Conservation (phyloP, 2,797 vertebrate species). For the Capromys pilorides region DNA sequence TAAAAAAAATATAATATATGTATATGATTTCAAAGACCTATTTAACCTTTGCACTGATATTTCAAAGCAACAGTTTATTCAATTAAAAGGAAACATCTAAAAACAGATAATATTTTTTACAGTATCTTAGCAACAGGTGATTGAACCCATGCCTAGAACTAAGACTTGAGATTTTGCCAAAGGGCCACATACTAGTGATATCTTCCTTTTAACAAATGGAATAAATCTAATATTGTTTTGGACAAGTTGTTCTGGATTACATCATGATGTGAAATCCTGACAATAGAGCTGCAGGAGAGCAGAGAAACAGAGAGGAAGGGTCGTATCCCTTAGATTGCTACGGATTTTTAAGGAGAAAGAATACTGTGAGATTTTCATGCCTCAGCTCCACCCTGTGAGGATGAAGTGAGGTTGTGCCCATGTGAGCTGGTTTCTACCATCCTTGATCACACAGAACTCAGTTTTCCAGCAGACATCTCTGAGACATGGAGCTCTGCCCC, state of each 20-base stretch:
- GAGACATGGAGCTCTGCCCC: background rate
- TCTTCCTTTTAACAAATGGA: conserved; percentile 88
- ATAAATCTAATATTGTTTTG: conserved; percentile 90
- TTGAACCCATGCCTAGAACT: conserved; percentile 88
- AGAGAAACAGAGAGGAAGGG: conserved; percentile 57
- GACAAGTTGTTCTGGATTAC: conserved; percentile 87
- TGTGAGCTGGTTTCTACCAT: accelerated
- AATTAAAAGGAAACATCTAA: conserved; percentile 87
- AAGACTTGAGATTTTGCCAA: conserved; percentile 85
- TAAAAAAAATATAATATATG: conserved; percentile 75
- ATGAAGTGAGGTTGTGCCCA: background rate
- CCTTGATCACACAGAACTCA: background rate
- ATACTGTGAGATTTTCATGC: background rate
- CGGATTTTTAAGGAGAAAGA: conserved; percentile 47
- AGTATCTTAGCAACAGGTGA: conserved; percentile 91
- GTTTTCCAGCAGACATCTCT: background rate
- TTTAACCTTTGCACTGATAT: conserved; percentile 83
- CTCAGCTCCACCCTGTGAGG: background rate
- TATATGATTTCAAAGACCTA: conserved; percentile 81
- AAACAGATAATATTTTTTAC: conserved; percentile 90
- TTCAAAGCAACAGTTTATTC: conserved; percentile 87
- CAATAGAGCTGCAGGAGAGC: conserved; percentile 76
- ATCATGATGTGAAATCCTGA: conserved; percentile 86
- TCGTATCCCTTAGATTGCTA: background rate
- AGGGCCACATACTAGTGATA: conserved; percentile 86